phyloP scores from a whole-genome alignment of 2,113 vertebrate genomes.

The Romanogobio albipinnatus region DNA sequence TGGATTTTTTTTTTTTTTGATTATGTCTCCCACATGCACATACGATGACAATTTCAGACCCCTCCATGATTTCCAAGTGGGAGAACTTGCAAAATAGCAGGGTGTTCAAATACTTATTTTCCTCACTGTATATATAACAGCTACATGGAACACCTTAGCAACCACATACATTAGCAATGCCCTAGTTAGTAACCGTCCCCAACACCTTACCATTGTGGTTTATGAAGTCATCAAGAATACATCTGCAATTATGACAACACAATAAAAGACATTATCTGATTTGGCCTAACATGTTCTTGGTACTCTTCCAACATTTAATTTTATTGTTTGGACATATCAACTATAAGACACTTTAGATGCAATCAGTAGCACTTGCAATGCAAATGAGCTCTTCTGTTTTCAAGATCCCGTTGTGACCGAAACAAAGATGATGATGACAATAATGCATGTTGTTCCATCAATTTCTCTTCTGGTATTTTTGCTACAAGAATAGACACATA shows the following conservation, averaged over 20 bases:
- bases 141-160: not conserved
- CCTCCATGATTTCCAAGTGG: too few relatives aligned
- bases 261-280: conserved; percentile 52
- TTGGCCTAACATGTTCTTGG: conserved; percentile 41
- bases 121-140: not conserved
- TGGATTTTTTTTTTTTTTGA: too few relatives aligned
- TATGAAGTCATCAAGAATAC: conserved; percentile 9
- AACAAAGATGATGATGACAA: conserved; percentile 54
- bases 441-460: conserved; percentile 40
- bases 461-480: conserved; percentile 18
- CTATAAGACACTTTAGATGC: conserved; percentile 46
- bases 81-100: too few relatives aligned
- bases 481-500: conserved; percentile 27
- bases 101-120: too few relatives aligned
- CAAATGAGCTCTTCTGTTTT: conserved; percentile 49
- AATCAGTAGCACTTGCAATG: conserved; percentile 57
- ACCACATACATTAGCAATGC: not conserved
- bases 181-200: not conserved
- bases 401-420: conserved; percentile 36
- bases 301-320: conserved; percentile 31
- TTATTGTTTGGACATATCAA: conserved; percentile 51
- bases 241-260: conserved; percentile 44
- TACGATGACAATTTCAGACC: too few relatives aligned
- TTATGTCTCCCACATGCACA: too few relatives aligned
- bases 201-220: not conserved